Percentiles rank a stretch among this genome's conserved stretches.
Evolutionary conservation across 2,888 invertebrate species (phyloP).

Genomic region (Bhutanitis thaidina): DNA sequence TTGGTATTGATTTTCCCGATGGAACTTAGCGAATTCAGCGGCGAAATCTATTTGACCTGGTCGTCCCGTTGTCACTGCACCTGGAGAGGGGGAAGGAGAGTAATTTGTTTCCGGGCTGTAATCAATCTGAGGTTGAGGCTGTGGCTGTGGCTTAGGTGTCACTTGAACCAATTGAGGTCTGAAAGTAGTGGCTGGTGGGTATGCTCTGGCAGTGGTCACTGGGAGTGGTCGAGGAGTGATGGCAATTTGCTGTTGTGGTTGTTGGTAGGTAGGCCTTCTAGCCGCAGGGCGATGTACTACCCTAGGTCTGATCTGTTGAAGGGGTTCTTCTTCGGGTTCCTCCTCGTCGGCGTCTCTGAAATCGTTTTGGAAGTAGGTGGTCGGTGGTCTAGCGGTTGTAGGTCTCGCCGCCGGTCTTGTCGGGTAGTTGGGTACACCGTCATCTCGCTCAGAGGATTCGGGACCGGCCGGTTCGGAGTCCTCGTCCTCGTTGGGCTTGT

Average conservation of each 20-base stretch:
- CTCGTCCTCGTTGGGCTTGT: slow-evolving; percentile 86
- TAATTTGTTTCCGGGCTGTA: slow-evolving; percentile 68
- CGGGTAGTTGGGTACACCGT: slow-evolving; percentile 83
- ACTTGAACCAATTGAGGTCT: slow-evolving; percentile 82
- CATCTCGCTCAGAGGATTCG: slow-evolving; percentile 80
- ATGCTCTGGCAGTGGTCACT: slow-evolving; percentile 66
- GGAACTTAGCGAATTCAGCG: slow-evolving; percentile 87
- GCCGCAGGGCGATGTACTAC: slow-evolving; percentile 66
- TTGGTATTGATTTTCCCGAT: slow-evolving; percentile 82
- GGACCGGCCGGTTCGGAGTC: slow-evolving; percentile 75
- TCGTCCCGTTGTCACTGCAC: slow-evolving; percentile 46
- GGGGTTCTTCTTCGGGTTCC: slow-evolving; percentile 76
- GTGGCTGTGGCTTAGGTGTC: slow-evolving; percentile 68
- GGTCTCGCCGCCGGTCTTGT: slow-evolving; percentile 61
- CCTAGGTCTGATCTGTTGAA: slow-evolving; percentile 66
- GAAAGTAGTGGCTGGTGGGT: slow-evolving; percentile 84
- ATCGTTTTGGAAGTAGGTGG: slow-evolving; percentile 86
- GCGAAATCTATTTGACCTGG: slow-evolving; percentile 82
- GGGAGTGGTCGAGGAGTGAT: slow-evolving; percentile 82
- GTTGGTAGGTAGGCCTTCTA: slow-evolving; percentile 66
- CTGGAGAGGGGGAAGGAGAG: slow-evolving; percentile 53
- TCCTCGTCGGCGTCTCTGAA: slow-evolving; percentile 84
- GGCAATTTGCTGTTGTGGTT: slow-evolving; percentile 73
- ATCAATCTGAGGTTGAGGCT: slow-evolving; percentile 38
- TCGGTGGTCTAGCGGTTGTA: slow-evolving; percentile 78